Percentiles rank a stretch among this genome's conserved stretches.
phyloP scores from a whole-genome alignment of 1,140 invertebrate species.

The Drosophila eugracilis region DNA sequence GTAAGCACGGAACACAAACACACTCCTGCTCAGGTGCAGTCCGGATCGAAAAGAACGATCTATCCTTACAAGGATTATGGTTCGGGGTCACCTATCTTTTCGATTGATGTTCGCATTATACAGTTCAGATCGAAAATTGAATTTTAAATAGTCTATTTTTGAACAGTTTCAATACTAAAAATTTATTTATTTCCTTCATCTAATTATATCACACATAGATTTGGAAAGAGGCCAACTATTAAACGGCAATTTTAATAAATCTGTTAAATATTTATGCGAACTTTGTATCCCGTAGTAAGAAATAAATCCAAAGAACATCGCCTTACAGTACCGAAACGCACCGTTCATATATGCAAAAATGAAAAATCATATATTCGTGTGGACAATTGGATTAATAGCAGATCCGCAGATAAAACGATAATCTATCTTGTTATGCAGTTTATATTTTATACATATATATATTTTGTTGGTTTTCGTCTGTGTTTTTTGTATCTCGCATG shows the following conservation, averaged over 20 bases:
- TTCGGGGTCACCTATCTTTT: no score
- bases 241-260: constrained; percentile 21
- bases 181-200: constrained; percentile 36
- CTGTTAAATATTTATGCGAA: constrained; percentile 18
- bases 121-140: neutral
- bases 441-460: constrained; percentile 44
- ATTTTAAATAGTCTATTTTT: constrained; percentile 29
- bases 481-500: constrained; percentile 41
- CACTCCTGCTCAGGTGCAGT: constrained; percentile 16
- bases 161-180: constrained; percentile 11
- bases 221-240: constrained; percentile 15
- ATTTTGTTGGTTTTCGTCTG: constrained; percentile 30
- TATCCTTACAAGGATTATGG: no score
- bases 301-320: no score
- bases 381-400: constrained; percentile 9
- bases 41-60: neutral
- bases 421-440: constrained; percentile 42
- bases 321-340: constrained; percentile 20
- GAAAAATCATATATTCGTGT: neutral
- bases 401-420: constrained; percentile 21
- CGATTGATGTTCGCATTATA: no score
- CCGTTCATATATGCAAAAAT: constrained; percentile 1
- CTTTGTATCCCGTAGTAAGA: no score
- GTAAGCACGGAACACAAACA: constrained; percentile 14
- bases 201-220: constrained; percentile 33